Conservation (phyloP, 2,797 vertebrate species). For the Acipenser transmontanus region DNA sequence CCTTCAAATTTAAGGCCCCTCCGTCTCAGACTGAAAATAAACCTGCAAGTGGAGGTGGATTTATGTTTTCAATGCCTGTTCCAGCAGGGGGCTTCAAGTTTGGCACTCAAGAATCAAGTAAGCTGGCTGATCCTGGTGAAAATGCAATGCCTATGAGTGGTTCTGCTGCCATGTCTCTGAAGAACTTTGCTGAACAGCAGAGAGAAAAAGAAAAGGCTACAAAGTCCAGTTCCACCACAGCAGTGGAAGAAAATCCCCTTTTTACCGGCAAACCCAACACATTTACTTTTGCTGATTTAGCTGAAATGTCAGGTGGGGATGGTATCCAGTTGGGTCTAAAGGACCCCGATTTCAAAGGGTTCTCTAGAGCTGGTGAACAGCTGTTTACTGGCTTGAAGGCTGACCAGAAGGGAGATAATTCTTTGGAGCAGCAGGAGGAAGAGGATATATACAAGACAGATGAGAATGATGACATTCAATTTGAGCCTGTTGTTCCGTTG, state of each 20-base stretch:
- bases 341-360: conserved; percentile 82
- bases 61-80: conserved; percentile 70
- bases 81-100: conserved; percentile 74
- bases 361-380: conserved; percentile 75
- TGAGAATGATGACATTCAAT: conserved; percentile 92
- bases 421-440: conserved; percentile 68
- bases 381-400: conserved; percentile 64
- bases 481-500: conserved; percentile 96
- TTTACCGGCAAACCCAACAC: conserved; percentile 60
- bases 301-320: conserved; percentile 57
- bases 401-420: conserved; percentile 50
- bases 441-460: conserved; percentile 93
- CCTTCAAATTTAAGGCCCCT: conserved; percentile 71
- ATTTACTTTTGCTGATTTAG: conserved; percentile 85
- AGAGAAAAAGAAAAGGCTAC: conserved; percentile 53
- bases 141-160: conserved; percentile 29
- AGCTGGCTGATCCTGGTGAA: conserved; percentile 36
- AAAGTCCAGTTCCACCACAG: conserved; percentile 21
- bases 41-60: conserved; percentile 56
- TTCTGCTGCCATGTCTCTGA: conserved; percentile 56
- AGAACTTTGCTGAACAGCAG: conserved; percentile 66
- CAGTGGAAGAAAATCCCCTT: conserved; percentile 51
- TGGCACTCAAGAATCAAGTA: conserved; percentile 68
- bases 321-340: conserved; percentile 76
- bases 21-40: conserved; percentile 48